Evolutionary conservation across 2,888 invertebrate species (phyloP).

Genomic region (Eristalinus aeneus): DNA sequence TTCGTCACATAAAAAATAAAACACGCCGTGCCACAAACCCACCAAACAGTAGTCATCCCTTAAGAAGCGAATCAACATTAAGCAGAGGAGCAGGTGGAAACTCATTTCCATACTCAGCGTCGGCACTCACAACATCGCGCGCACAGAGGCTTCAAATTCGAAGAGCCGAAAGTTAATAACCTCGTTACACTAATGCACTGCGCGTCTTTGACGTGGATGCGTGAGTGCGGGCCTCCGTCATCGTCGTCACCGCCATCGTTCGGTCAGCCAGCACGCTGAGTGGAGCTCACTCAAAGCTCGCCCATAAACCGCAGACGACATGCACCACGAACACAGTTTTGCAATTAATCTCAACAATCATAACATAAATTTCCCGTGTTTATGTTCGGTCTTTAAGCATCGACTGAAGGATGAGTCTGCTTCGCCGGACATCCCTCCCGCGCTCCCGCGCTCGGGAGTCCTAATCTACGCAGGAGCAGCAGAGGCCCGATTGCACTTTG

Average conservation of each 20-base stretch:
- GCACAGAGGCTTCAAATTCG: neutral
- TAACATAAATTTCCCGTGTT: slow-evolving; percentile 69
- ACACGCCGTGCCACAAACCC: neutral
- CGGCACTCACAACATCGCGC: neutral
- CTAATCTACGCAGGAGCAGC: slow-evolving; percentile 26
- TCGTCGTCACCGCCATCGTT: neutral
- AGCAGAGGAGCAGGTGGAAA: neutral
- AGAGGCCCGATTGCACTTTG: slow-evolving; percentile 16
- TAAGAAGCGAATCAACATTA: neutral
- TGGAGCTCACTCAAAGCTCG: slow-evolving; percentile 41
- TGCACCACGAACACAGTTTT: slow-evolving; percentile 70
- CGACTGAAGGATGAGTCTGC: slow-evolving; percentile 35
- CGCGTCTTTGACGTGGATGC: slow-evolving; percentile 19
- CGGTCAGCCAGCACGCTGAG: slow-evolving; percentile 19
- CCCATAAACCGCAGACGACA: slow-evolving; percentile 64
- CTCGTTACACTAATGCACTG: slow-evolving; percentile 22
- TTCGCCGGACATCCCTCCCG: neutral
- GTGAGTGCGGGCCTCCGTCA: slow-evolving; percentile 17
- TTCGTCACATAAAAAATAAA: neutral
- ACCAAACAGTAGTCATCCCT: neutral
- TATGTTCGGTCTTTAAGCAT: slow-evolving; percentile 55
- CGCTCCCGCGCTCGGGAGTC: neutral
- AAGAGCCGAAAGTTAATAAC: slow-evolving; percentile 33
- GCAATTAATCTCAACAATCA: slow-evolving; percentile 70
- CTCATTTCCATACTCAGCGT: too few relatives aligned